These are phyloP conservation scores for Peromyscus aztecus DNA, from an alignment of 2,797 vertebrate genomes.

Conservation along the genomic window DNA sequence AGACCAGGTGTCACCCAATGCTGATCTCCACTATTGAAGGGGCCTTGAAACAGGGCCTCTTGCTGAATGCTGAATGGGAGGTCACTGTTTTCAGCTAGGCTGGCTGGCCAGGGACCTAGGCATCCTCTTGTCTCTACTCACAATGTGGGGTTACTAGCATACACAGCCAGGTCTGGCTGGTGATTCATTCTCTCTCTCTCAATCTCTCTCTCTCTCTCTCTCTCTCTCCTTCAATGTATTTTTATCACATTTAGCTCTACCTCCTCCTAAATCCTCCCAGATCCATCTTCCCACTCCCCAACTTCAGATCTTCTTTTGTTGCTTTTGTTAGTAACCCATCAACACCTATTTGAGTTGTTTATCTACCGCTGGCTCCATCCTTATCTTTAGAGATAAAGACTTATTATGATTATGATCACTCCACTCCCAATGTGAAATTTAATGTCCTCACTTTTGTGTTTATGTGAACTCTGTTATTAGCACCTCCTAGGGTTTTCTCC, in stretches of 20 bases:
- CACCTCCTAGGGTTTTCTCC: background rate
- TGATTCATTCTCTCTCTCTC: background rate
- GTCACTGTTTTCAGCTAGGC: background rate
- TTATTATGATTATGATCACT: background rate
- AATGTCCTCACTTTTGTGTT: background rate
- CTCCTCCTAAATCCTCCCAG: background rate
- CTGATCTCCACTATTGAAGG: background rate
- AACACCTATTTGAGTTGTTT: background rate
- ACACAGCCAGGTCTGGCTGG: background rate
- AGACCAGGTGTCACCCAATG: background rate
- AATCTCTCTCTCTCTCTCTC: background rate
- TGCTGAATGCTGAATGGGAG: background rate
- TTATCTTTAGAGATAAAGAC: slow-evolving; percentile 1
- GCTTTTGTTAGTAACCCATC: background rate
- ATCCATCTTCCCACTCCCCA: background rate
- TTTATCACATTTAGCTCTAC: background rate
- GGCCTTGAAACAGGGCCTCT: background rate
- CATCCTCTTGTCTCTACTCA: background rate
- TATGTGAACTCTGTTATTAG: background rate
- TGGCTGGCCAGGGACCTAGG: background rate
- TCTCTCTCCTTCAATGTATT: background rate
- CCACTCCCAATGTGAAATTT: background rate
- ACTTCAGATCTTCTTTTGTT: background rate
- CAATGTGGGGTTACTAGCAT: background rate
- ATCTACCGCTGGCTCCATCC: background rate